phyloP scores from a whole-genome alignment of 2,113 vertebrate species.

The Pseudopipra pipra region DNA sequence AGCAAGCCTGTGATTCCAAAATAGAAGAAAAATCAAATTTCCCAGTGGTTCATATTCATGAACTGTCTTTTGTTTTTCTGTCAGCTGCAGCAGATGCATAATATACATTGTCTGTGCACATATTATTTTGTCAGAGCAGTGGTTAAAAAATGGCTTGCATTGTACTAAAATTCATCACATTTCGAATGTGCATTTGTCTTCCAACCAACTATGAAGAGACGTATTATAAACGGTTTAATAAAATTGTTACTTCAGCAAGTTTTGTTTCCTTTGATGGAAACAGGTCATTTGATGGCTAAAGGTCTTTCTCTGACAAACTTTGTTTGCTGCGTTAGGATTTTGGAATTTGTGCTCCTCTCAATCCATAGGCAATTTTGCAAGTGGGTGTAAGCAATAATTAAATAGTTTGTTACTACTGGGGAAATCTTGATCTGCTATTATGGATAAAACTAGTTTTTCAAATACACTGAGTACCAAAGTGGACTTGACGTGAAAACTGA shows the following conservation, averaged over 20 bases:
- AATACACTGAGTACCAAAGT: neutral
- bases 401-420: neutral
- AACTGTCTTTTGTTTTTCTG: conserved; percentile 3
- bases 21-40: conserved; percentile 41
- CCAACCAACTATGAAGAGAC: neutral
- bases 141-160: neutral
- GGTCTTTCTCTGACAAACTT: neutral
- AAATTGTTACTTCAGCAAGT: conserved; percentile 12
- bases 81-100: conserved; percentile 38
- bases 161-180: conserved; percentile 8
- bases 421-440: neutral
- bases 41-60: conserved; percentile 57
- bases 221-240: neutral
- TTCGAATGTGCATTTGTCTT: conserved; percentile 38
- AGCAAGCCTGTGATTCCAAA: conserved; percentile 23
- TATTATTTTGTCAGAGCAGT: conserved; percentile 14
- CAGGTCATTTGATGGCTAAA: neutral
- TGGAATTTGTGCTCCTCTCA: neutral
- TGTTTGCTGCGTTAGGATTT: neutral
- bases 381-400: neutral
- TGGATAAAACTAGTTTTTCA: neutral
- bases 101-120: neutral
- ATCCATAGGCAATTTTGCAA: neutral
- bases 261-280: conserved; percentile 6
- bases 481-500: neutral